Evolutionary conservation across 2,888 invertebrate genomes (phyloP).

Genomic region (Himalopsyche japonica): DNA sequence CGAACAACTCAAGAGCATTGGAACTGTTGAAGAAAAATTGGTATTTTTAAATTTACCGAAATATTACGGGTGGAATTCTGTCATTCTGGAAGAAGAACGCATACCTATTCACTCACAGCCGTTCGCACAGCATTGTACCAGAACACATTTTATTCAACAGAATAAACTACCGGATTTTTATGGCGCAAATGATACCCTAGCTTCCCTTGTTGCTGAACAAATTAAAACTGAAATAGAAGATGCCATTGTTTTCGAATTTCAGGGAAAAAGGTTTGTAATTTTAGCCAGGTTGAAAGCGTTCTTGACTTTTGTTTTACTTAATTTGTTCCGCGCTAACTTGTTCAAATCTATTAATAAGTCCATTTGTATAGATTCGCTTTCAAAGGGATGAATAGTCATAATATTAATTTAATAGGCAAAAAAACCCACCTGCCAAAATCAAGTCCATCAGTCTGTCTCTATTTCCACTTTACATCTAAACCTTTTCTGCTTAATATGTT

Average conservation of each 20-base stretch:
- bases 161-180: conserved; percentile 66
- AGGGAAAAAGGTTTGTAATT: conserved; percentile 59
- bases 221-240: conserved; percentile 67
- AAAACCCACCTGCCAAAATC: neutral
- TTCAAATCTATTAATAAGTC: neutral
- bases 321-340: no score
- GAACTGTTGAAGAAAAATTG: conserved; percentile 83
- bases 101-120: conserved; percentile 71
- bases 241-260: conserved; percentile 64
- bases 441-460: no score
- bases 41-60: conserved; percentile 80
- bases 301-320: neutral
- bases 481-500: no score
- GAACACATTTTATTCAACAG: conserved; percentile 69
- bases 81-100: conserved; percentile 63
- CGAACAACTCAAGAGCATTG: conserved; percentile 64
- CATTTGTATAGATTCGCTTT: no score
- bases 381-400: no score
- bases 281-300: neutral
- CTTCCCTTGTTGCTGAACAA: conserved; percentile 56
- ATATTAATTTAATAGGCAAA: no score
- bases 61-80: conserved; percentile 76
- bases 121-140: conserved; percentile 75
- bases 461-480: no score
- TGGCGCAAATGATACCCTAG: conserved; percentile 52